Percentiles rank a stretch among this genome's conserved stretches.
Conservation (phyloP, 2,113 vertebrate genomes). For the Recurvirostra avosetta region DNA sequence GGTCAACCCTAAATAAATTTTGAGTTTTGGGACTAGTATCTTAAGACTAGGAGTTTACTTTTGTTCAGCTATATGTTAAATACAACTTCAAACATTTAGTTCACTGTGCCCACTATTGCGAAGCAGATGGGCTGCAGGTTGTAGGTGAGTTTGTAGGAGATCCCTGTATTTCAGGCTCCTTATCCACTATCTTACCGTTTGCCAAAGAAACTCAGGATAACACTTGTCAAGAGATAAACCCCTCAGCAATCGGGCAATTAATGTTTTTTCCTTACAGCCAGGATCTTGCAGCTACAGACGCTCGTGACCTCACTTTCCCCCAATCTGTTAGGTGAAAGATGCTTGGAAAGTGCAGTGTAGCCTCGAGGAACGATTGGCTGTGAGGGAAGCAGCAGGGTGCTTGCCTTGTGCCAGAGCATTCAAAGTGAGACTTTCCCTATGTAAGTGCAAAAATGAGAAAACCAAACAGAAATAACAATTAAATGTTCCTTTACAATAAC, state of each 20-base stretch:
- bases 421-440: neutral
- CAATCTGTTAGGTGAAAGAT: neutral
- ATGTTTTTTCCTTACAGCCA: neutral
- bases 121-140: constrained; percentile 20
- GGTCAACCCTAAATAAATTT: neutral
- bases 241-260: neutral
- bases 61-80: neutral
- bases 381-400: neutral
- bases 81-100: neutral
- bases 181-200: neutral
- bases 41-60: neutral
- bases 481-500: neutral
- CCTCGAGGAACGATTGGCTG: neutral
- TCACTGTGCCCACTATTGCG: neutral
- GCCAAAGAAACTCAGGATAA: neutral
- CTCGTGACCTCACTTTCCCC: neutral
- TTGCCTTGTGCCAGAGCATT: neutral
- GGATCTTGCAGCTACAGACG: neutral
- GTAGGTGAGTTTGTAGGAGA: neutral
- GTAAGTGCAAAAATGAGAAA: neutral
- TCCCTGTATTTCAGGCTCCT: neutral
- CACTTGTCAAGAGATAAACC: neutral
- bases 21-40: neutral
- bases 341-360: neutral
- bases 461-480: neutral